Evolutionary conservation across 2,113 vertebrate species (phyloP), one percentile per base, ranked within the genome.

Genomic region (Heterochromis multidens): DNA sequence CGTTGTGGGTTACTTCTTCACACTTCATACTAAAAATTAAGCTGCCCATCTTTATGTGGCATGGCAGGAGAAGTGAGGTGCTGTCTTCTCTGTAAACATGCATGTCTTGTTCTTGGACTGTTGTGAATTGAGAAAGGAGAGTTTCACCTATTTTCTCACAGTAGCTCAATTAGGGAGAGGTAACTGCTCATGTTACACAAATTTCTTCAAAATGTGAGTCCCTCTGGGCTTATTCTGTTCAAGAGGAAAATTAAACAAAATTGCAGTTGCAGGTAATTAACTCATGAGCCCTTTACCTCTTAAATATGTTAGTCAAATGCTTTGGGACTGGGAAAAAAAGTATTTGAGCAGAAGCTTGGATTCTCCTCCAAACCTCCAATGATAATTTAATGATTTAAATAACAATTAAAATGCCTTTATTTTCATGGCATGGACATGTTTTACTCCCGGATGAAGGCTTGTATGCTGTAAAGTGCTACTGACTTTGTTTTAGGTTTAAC

Each of bases 11-110:
- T 40, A 57, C 61, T 83, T 19, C 19, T 37, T 49, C 7, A 59
- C 12, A 54, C 23, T 74, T 52, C 46, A 54, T 54, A 8, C 11
- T 77, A 16, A 29, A 37, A 16, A 43, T 61, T 19, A 72, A 57
- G 29, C 31, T 0, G 0, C 60, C 0, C 7, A 14, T 46, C 54
- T 61, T 27, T 0, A 3, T 31, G 2, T 74, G 17, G 27, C 17
- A 33, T 3, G 1, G 0, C 0, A 70, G 23, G 14, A 19, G 0
- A 5, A 46, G 5, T n/a, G 46, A 14, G 27, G 46, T 11, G 31
- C 13, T 14, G 46, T 31, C 25, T 74, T 27, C 37, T 46, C 7
- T n/a, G 46, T 0, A 54, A 54, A 74, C 25, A n/a, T 31, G 49
- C 7, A 31, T 6, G 10, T 74, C 27, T 33, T 19, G 12, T 52